Percentiles rank a stretch among this genome's conserved stretches.
Evolutionary conservation across 2,888 invertebrate species (phyloP).

Genomic region (Nezara viridula): DNA sequence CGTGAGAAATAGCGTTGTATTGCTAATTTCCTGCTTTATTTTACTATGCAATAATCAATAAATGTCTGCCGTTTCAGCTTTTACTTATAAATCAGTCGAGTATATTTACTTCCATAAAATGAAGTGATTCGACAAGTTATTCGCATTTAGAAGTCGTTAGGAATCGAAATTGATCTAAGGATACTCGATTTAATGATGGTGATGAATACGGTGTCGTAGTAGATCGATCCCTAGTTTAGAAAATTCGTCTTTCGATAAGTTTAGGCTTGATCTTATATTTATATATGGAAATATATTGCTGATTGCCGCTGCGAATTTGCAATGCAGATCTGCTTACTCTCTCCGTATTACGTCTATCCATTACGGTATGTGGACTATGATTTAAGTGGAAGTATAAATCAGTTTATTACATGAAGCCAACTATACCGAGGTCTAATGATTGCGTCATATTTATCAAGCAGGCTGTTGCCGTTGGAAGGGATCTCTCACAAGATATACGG

Average conservation of each 20-base stretch:
- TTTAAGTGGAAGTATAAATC: background rate
- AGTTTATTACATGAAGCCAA: background rate
- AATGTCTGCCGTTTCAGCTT: background rate
- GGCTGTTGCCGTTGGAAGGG: background rate
- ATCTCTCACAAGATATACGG: slow-evolving; percentile 13
- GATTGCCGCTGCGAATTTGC: slow-evolving; percentile 1
- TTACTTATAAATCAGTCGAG: background rate
- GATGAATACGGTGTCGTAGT: background rate
- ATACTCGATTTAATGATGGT: background rate
- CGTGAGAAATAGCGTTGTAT: background rate
- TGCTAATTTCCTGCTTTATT: too few relatives aligned
- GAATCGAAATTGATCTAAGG: background rate
- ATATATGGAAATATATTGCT: slow-evolving; percentile 22
- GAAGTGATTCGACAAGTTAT: background rate
- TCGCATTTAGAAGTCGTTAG: background rate
- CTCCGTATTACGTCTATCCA: background rate
- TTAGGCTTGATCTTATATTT: background rate
- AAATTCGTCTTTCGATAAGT: background rate
- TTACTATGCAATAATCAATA: too few relatives aligned
- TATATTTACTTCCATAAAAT: background rate
- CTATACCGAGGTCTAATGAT: background rate
- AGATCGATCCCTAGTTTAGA: background rate
- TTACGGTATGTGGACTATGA: background rate
- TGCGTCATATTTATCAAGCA: background rate
- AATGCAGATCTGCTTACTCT: slow-evolving; percentile 27